Conservation (phyloP, 2,888 invertebrate genomes). For the Drosophila koepferae region DNA sequence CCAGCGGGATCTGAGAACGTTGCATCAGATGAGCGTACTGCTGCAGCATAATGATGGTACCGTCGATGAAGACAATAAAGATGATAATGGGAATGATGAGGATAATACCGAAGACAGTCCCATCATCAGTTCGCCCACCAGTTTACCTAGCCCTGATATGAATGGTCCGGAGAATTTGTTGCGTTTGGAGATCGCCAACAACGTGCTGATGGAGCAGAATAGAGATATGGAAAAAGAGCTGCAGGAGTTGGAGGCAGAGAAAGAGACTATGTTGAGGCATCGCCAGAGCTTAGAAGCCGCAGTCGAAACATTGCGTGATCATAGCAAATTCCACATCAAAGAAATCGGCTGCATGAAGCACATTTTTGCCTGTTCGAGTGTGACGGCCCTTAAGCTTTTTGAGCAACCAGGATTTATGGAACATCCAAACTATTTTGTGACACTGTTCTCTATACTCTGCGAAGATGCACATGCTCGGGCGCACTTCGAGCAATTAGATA, state of each 20-base stretch:
- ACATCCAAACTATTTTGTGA: conserved; percentile 38
- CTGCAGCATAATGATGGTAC: not conserved
- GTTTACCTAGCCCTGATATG: not conserved
- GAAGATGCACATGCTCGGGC: conserved; percentile 37
- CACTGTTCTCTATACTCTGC: conserved; percentile 43
- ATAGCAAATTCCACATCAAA: conserved; percentile 12
- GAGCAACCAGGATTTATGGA: not conserved
- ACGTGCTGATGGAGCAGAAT: conserved; percentile 33
- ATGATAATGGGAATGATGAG: not conserved
- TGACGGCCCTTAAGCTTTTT: conserved; percentile 31
- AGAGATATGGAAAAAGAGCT: conserved; percentile 28
- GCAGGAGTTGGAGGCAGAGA: conserved; percentile 18
- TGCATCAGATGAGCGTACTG: conserved; percentile 49
- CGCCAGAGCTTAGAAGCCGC: not conserved
- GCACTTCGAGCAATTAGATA: conserved; percentile 53
- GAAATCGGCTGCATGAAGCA: conserved; percentile 46
- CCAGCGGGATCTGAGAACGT: conserved; percentile 54
- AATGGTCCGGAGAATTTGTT: not conserved
- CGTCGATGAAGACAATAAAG: not conserved
- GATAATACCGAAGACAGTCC: not conserved
- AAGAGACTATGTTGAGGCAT: conserved; percentile 1
- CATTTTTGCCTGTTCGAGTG: conserved; percentile 36
- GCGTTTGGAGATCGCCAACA: conserved; percentile 15
- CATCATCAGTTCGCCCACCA: not conserved
- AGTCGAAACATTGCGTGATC: not conserved